Percentiles rank a stretch among this genome's conserved stretches.
phyloP scores from a whole-genome alignment of 1,140 invertebrate species.

The Drosophila rufa region DNA sequence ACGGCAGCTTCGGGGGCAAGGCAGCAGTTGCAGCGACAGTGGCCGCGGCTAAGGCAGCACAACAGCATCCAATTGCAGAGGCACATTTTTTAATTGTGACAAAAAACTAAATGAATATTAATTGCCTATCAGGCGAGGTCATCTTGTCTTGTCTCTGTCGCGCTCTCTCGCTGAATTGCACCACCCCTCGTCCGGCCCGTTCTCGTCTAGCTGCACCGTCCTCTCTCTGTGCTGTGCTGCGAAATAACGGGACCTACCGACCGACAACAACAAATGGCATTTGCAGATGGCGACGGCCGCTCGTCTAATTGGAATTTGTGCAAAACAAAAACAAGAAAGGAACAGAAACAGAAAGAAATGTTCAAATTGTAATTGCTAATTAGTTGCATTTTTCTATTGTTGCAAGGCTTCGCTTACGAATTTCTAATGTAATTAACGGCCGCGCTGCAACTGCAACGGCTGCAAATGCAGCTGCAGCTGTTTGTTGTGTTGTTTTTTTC shows the following conservation, averaged over 20 bases:
- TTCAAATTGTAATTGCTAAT: slow-evolving; percentile 70
- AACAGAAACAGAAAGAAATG: slow-evolving; percentile 37
- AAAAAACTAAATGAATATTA: slow-evolving; percentile 74
- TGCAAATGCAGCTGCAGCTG: slow-evolving; percentile 45
- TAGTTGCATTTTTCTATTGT: slow-evolving; percentile 62
- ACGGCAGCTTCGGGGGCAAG: neutral
- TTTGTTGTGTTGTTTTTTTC: slow-evolving; percentile 36
- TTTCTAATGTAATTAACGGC: slow-evolving; percentile 80
- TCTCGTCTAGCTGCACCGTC: slow-evolving; percentile 4
- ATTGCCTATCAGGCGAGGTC: slow-evolving; percentile 72
- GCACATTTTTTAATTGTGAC: slow-evolving; percentile 33
- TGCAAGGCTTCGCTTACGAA: slow-evolving; percentile 70
- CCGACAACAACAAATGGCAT: slow-evolving; percentile 61
- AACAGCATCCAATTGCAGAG: slow-evolving; percentile 24
- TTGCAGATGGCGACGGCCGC: slow-evolving; percentile 42
- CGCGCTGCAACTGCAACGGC: slow-evolving; percentile 17
- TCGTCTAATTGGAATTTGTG: slow-evolving; percentile 77
- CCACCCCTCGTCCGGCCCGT: neutral
- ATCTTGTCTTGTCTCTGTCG: slow-evolving; percentile 18
- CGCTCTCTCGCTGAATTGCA: slow-evolving; percentile 6
- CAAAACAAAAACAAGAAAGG: slow-evolving; percentile 26
- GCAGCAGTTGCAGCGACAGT: slow-evolving; percentile 5
- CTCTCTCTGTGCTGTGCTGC: slow-evolving; percentile 31
- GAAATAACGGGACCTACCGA: slow-evolving; percentile 72
- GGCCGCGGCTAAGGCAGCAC: slow-evolving; percentile 17